These are phyloP conservation scores for Phycodurus eques DNA, from an alignment of 2,113 vertebrate genomes.

Conservation along the genomic window DNA sequence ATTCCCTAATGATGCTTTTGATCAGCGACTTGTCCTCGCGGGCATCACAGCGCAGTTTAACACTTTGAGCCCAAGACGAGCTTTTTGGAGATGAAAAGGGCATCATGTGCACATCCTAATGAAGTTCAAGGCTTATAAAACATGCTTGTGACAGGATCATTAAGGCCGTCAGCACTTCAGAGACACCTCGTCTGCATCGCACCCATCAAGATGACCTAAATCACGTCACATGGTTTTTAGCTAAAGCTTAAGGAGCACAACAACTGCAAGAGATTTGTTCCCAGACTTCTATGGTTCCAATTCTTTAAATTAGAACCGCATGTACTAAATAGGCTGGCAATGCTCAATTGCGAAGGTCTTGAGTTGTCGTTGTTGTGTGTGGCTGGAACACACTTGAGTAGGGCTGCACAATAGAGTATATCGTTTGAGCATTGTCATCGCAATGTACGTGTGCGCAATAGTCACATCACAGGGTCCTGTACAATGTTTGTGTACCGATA, in stretches of 20 bases:
- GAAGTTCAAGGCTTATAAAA: constrained; percentile 65
- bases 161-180: constrained; percentile 72
- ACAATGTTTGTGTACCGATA: too few species aligned
- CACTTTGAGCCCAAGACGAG: constrained; percentile 62
- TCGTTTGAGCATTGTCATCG: too few species aligned
- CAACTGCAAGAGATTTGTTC: background rate
- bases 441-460: too few species aligned
- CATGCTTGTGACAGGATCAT: constrained; percentile 73
- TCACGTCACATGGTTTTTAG: constrained; percentile 39
- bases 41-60: constrained; percentile 59
- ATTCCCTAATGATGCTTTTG: constrained; percentile 67
- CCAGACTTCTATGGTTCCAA: background rate
- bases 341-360: background rate
- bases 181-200: constrained; percentile 62
- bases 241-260: background rate
- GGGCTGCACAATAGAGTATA: too few species aligned
- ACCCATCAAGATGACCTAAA: constrained; percentile 69
- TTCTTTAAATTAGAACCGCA: background rate
- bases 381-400: background rate
- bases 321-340: background rate
- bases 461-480: too few species aligned
- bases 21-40: constrained; percentile 63
- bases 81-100: constrained; percentile 62
- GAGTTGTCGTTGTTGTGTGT: background rate
- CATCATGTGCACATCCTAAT: constrained; percentile 64